Conservation (phyloP, 2,797 vertebrate species). For the Xyrichtys novacula region DNA sequence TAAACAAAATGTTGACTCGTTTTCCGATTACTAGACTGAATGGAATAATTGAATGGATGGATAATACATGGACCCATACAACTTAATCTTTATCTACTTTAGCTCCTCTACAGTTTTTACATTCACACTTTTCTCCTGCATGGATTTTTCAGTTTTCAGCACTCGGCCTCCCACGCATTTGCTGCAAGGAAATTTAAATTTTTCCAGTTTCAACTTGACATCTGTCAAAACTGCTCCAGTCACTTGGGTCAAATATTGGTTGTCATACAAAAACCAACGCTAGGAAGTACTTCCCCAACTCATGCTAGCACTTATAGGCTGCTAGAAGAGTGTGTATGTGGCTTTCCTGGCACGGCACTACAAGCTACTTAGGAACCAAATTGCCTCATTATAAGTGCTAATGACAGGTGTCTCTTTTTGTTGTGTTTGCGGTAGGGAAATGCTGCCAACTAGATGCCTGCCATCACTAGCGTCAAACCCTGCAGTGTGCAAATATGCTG, state of each 20-base stretch:
- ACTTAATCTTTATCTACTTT: too few relatives aligned
- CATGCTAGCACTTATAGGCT: slow-evolving; percentile 40
- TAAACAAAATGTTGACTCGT: too few relatives aligned
- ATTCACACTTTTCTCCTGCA: too few relatives aligned
- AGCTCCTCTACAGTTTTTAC: too few relatives aligned
- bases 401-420: slow-evolving; percentile 74
- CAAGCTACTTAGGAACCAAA: slow-evolving; percentile 61
- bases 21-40: too few relatives aligned
- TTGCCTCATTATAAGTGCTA: slow-evolving; percentile 65
- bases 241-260: slow-evolving; percentile 18
- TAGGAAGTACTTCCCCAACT: slow-evolving; percentile 21
- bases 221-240: slow-evolving; percentile 62
- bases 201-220: slow-evolving; percentile 60
- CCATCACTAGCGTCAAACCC: slow-evolving; percentile 21
- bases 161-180: too few relatives aligned
- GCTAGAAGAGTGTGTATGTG: slow-evolving; percentile 31
- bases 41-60: too few relatives aligned
- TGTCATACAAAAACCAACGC: slow-evolving; percentile 12
- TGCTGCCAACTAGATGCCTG: slow-evolving; percentile 47
- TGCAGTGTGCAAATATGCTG: slow-evolving; percentile 37
- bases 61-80: too few relatives aligned
- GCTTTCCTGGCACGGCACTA: slow-evolving; percentile 33
- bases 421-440: slow-evolving; percentile 53
- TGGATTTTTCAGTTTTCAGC: too few relatives aligned
- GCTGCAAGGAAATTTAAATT: too few relatives aligned